phyloP scores from a whole-genome alignment of 2,797 vertebrate species.

The Aldrovandia affinis region DNA sequence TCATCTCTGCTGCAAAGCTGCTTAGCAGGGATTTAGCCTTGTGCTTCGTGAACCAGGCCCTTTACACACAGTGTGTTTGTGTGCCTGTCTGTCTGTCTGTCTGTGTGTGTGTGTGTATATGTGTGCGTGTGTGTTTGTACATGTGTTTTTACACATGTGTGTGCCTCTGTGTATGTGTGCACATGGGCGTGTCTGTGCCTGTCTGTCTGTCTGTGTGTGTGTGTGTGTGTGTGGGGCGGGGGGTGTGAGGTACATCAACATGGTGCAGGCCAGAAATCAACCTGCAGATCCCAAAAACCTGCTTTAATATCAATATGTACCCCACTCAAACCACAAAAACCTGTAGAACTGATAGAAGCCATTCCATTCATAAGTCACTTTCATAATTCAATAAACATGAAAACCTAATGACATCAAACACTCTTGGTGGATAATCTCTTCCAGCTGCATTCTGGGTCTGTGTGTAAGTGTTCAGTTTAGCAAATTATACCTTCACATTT shows the following conservation, averaged over 20 bases:
- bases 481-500: neutral
- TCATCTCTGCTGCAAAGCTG: slow-evolving; percentile 65
- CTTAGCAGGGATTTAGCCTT: slow-evolving; percentile 67
- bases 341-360: neutral
- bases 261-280: neutral
- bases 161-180: no score
- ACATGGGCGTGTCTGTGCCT: no score
- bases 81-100: slow-evolving; percentile 26
- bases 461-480: neutral
- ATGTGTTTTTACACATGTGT: neutral
- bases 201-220: no score
- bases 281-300: neutral
- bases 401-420: neutral
- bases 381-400: neutral
- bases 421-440: neutral
- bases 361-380: neutral
- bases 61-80: slow-evolving; percentile 28
- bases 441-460: neutral
- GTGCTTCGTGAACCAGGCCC: slow-evolving; percentile 35
- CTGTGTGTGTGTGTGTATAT: slow-evolving; percentile 24
- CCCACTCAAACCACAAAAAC: neutral
- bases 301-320: neutral
- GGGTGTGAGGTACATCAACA: neutral
- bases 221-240: no score
- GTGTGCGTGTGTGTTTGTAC: neutral